Evolutionary conservation across 2,888 invertebrate species (phyloP), one percentile per base, ranked within the genome.

Genomic region (Drosophila rubida): DNA sequence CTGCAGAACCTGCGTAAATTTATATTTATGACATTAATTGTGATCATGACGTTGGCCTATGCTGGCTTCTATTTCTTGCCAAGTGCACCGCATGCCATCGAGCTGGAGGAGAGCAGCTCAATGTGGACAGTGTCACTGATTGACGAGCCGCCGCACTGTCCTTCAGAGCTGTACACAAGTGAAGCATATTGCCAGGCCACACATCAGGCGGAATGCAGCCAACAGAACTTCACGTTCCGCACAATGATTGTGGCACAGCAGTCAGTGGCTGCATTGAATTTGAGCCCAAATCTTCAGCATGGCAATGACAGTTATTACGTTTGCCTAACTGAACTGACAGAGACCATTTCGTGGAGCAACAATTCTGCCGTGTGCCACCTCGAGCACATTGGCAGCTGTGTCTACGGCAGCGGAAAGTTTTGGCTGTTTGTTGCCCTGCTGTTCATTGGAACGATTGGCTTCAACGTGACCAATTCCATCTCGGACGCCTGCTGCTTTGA

Each of bases 401-500:
- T 96, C 14, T 96, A 95, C 79, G 91, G 91, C 64, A 94, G 95
- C 0, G 81, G 92, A 0, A 93, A 94, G 0, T 97, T 96, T 90
- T 96, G 96, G 96, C 92, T 93, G 2, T 96, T 96, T 78, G 94
- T 96, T 0, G 73, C 95, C 0, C 90, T 96, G 19, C 94, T 96
- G 93, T 95, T 95, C 42, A 72, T 95, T 1, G 96, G 96, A 25
- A 95, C 95, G 2, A 95, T 96, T 62, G 95, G 95, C 2, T 97
- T 95, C 88, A 97, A 96, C 90, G 97, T 98, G 0, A 94, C 95
- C 30, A 96, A 97, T 85, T 96, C 96, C 46, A 95, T 98, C 37
- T 96, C 96, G 37, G 98, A 98, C 91, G 97, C 97, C 0, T 95
- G 98, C 27, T 97, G 97, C 90, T 97, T 97, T 88, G 96, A 97